phyloP scores from a whole-genome alignment of 2,113 vertebrate genomes.

The Andinoacara biseriatus region DNA sequence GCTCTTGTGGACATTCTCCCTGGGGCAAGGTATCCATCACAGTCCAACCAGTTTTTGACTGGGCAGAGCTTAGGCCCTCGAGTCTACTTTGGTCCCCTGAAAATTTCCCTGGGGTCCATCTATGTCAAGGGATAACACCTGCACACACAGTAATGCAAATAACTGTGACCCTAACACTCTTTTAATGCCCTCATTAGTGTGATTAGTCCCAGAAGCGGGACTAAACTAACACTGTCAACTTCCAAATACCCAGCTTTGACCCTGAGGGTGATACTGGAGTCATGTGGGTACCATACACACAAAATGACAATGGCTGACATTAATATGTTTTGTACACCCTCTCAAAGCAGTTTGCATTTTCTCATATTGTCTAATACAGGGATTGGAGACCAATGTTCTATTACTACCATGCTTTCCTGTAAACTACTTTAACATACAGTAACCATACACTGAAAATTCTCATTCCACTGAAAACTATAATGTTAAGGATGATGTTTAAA shows the following conservation, averaged over 20 bases:
- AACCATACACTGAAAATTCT: not conserved
- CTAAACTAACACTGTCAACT: conserved; percentile 66
- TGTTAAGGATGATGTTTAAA: not conserved
- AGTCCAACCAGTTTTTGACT: conserved; percentile 73
- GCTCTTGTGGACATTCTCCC: conserved; percentile 71
- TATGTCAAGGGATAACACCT: conserved; percentile 71
- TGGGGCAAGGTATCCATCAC: conserved; percentile 82
- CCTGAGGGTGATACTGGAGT: conserved; percentile 37
- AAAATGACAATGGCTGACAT: conserved; percentile 20
- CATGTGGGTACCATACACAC: conserved; percentile 28
- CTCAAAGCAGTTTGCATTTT: not conserved
- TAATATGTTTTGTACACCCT: conserved; percentile 9
- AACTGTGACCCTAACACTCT: conserved; percentile 72
- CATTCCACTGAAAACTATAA: not conserved
- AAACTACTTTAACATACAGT: not conserved
- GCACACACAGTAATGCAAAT: conserved; percentile 66
- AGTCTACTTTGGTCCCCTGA: conserved; percentile 63
- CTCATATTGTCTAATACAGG: not conserved
- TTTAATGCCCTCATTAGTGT: conserved; percentile 78
- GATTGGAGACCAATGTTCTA: not conserved
- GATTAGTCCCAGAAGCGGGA: conserved; percentile 75
- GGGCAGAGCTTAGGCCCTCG: conserved; percentile 61
- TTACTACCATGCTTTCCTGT: not conserved
- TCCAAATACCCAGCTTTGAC: conserved; percentile 51
- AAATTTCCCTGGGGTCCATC: conserved; percentile 64